Evolutionary conservation across 1,140 invertebrate species (phyloP).

Genomic region (Theocolax elegans): DNA sequence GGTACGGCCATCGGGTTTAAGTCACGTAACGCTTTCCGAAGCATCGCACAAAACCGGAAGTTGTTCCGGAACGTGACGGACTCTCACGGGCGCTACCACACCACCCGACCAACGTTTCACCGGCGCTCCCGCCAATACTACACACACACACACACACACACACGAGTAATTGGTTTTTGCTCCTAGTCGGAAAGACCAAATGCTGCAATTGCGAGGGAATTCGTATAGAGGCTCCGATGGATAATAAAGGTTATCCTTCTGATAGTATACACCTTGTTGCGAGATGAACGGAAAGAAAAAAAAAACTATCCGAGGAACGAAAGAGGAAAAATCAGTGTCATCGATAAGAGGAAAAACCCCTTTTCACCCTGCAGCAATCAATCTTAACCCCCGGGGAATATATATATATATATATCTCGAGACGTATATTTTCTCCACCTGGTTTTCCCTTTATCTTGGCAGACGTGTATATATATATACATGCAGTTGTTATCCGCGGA

Average conservation of each 20-base stretch:
- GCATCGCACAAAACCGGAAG: slow-evolving; percentile 36
- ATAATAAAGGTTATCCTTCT: too few relatives aligned
- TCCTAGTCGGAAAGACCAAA: not conserved
- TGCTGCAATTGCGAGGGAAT: not conserved
- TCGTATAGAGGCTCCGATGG: too few relatives aligned
- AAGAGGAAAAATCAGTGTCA: slow-evolving; percentile 35
- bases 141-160: not conserved
- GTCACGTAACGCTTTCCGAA: slow-evolving; percentile 32
- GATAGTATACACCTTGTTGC: too few relatives aligned
- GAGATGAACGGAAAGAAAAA: too few relatives aligned
- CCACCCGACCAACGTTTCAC: too few relatives aligned
- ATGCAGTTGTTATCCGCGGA: not conserved
- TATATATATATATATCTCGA: too few relatives aligned
- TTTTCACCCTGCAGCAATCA: slow-evolving; percentile 1
- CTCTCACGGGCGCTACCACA: too few relatives aligned
- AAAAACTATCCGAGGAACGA: too few relatives aligned
- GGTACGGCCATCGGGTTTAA: not conserved
- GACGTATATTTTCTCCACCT: too few relatives aligned
- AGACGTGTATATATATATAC: too few relatives aligned
- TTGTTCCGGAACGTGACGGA: slow-evolving; percentile 30
- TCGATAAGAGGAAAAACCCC: slow-evolving; percentile 30
- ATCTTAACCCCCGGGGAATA: slow-evolving; percentile 7
- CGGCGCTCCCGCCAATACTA: not conserved
- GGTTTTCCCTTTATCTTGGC: too few relatives aligned
- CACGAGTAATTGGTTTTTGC: slow-evolving; percentile 35